Evolutionary conservation across 2,888 invertebrate genomes (phyloP), one percentile per base, ranked within the genome.

Genomic region (Phengaris arion): DNA sequence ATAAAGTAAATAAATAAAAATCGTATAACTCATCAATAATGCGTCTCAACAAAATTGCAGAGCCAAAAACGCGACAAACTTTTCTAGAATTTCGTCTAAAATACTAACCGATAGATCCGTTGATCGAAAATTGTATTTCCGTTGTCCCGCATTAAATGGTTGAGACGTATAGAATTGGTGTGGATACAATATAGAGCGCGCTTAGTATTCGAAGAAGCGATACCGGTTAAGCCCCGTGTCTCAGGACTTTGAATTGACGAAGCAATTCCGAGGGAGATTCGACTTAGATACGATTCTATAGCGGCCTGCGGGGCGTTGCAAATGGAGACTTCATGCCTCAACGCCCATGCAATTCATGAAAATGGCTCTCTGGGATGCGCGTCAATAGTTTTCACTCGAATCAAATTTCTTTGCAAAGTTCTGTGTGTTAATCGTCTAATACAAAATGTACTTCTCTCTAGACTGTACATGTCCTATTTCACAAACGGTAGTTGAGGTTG

Each of bases 201-300:
- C 72, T 80, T 79, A 79, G 77, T 79, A 80, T 79, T 78, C 79
- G 78, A 64, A 77, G 76, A 74, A 57, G 77, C 76, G 70, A 35
- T 76, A 74, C 74, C 74, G 69, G 77, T 77, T 78, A 78, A 77
- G 78, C 77, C 75, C 75, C 75, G 74, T 76, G 77, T 77, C 74
- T 78, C 72, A 70, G 69, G 75, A 74, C 64, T 74, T 75, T 75
- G 77, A 79, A 78, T 77, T 77, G 79, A 75, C 75, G 78, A 80
- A 79, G 80, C 79, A 79, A 81, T 81, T 80, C 79, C 80, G 68
- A 74, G 75, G 70, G 72, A 76, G 74, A 73, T 76, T 74, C 68
- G 69, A 22, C 52, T 68, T 68, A 68, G 70, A 75, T 52, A 54
- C 54, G 22, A 52, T 54, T 74, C 68, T 74, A 57, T 70, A 75